Base-by-base conservation (phyloP, 2,113 vertebrate genomes). In the Geococcyx californianus region DNA sequence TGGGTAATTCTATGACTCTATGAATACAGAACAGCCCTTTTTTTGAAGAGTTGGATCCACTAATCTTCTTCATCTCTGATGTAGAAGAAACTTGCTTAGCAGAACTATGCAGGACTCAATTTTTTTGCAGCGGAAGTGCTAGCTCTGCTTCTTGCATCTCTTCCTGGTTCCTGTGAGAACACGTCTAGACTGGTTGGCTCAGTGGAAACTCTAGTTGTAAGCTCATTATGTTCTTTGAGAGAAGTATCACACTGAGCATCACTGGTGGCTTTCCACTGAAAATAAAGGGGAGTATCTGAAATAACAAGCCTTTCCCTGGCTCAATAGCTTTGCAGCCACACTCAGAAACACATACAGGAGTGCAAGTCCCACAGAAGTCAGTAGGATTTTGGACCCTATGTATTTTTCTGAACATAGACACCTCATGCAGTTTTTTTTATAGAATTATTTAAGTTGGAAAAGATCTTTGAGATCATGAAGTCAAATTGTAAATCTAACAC, bases 21-120 rank as follows among this genome's bases (percentile, higher is more conserved):
- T n/a, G n/a, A n/a, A n/a, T n/a, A n/a, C 26, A 67, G 36, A 62
- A 36, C 3, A 16, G 1, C 1, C 1, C 0, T 2, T 13, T 52
- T 84, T 81, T 70, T 38, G 1, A 67, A 26, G 25, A 42, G 8
- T 24, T 1, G 3, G 11, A 28, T 9, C 8, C 76, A 16, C 3
- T 40, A 11, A 55, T 44, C 59, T 8, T 36, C 54, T 60, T 76
- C 36, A 12, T 38, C 28, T 4, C 9, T 44, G 20, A 47, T 15
- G 20, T 7, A 80, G 55, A 72, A 77, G 34, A 12, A 80, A 55
- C 3, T 12, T n/a, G 9, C 31, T 89, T 59, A 79, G 34, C 21
- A 60, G 69, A 81, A n/a, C 26, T 11, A 49, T 26, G 28, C 20
- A 44, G 18, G 20, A 36, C 34, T 16, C 17, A 23, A 7, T n/a